Evolutionary conservation across 2,888 invertebrate species (phyloP), one percentile per base, ranked within the genome.

Genomic region (Arrhopalites spinosus): DNA sequence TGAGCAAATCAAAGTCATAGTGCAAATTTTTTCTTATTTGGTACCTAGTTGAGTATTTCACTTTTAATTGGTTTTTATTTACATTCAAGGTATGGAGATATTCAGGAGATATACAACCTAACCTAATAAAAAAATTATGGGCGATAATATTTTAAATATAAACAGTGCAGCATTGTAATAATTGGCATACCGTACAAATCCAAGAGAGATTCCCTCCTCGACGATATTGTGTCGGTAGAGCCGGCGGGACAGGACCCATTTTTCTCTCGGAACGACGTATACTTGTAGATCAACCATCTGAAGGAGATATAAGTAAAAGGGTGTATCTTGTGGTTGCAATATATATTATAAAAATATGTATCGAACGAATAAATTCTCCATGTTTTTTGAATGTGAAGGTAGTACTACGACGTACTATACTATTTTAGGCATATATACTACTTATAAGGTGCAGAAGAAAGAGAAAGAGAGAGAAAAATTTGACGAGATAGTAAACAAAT

Each of bases 231-330:
- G 87, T 80, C 86, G 84, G 78, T 87, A 86, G 80, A 87, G 86
- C 81, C 86, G 85, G 80, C 86, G 84, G 64, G 85, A 84, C 50
- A 86, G 85, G 73, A 86, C 84, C 88, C 88, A 88, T 78, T 87
- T 85, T 70, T 86, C 86, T 76, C 85, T 83, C 17, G 87, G 87
- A 27, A 87, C 86, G 59, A 87, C 84, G 83, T 87, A 88, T 56
- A 87, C 85, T 83, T 87, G 87, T 25, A 87, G 83, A 81, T 88
- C 87, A 71, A 86, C 85, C 83, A 87, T 83, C 87, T 87, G 84
- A 84, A 79, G 45, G 29, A 53, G 17, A 36, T 36, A 36, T 59
- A 59, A n/a, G n/a, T n/a, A n/a, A n/a, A n/a, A n/a, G n/a, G n/a
- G n/a, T n/a, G n/a, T n/a, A n/a, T n/a, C n/a, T 59, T 59, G 59